These are phyloP conservation scores for Eilema sororculum DNA, from an alignment of 2,888 invertebrate genomes.

Conservation along the genomic window DNA sequence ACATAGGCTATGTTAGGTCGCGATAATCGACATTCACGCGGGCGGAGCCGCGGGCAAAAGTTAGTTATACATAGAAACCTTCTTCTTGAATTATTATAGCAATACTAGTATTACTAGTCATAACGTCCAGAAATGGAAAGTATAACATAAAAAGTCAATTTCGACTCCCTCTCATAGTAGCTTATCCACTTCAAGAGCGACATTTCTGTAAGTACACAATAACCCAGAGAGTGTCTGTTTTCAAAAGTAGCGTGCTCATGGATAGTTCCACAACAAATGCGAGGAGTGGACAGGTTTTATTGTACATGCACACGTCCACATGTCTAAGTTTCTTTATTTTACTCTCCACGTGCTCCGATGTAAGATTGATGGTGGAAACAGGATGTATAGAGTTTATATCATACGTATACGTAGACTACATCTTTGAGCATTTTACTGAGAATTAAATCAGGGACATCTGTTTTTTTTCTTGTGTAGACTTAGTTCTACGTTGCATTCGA, in stretches of 20 bases:
- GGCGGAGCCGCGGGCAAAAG: no score
- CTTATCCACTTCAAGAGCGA: not conserved
- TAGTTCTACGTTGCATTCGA: no score
- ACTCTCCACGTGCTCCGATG: constrained; percentile 28
- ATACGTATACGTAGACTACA: not conserved
- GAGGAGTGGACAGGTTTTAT: constrained; percentile 11
- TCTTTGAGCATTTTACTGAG: not conserved
- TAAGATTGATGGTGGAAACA: constrained; percentile 42
- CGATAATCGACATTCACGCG: no score
- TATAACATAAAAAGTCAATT: not conserved
- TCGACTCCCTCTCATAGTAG: not conserved
- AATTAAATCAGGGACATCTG: no score
- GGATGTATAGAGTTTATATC: not conserved
- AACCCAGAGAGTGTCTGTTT: not conserved
- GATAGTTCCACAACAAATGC: constrained; percentile 13
- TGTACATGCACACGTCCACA: constrained; percentile 16
- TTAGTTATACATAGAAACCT: no score
- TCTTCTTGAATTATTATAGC: no score
- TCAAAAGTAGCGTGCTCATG: constrained; percentile 2
- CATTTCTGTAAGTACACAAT: not conserved
- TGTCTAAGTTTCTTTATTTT: constrained; percentile 38
- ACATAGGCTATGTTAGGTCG: no score
- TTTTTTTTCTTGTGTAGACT: no score
- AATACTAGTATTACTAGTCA: no score
- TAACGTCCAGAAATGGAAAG: no score